Percentiles rank a stretch among this genome's conserved stretches.
phyloP scores from a whole-genome alignment of 2,888 invertebrate genomes.

The Himalopsyche japonica region DNA sequence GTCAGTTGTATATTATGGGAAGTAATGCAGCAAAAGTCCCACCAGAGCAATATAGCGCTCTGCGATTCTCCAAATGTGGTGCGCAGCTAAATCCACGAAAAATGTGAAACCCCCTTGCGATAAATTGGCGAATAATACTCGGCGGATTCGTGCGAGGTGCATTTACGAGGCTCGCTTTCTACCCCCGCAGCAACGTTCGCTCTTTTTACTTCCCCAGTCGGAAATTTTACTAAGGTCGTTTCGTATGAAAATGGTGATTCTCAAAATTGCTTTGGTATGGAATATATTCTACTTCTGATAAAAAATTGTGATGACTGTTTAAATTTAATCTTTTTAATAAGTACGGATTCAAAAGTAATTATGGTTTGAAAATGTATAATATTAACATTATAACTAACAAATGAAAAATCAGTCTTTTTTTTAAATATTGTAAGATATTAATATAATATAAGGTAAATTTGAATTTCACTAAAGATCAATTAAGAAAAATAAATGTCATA shows the following conservation, averaged over 20 bases:
- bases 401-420: too few relatives aligned
- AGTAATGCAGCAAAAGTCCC: background rate
- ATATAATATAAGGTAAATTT: too few relatives aligned
- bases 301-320: too few relatives aligned
- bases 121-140: conserved; percentile 2
- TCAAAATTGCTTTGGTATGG: too few relatives aligned
- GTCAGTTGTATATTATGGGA: background rate
- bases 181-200: background rate
- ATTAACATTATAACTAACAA: too few relatives aligned
- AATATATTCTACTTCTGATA: too few relatives aligned
- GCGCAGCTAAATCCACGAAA: conserved; percentile 7
- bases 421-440: too few relatives aligned
- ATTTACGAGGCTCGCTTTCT: background rate
- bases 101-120: conserved; percentile 9
- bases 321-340: too few relatives aligned
- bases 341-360: too few relatives aligned
- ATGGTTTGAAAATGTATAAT: too few relatives aligned
- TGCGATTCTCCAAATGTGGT: background rate
- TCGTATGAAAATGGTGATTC: background rate
- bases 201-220: background rate
- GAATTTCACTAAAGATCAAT: too few relatives aligned
- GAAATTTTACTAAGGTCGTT: background rate
- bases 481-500: too few relatives aligned
- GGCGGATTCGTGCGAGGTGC: background rate
- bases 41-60: background rate